Base-by-base conservation (phyloP, 2,888 invertebrate species). In the Eilema depressum region DNA sequence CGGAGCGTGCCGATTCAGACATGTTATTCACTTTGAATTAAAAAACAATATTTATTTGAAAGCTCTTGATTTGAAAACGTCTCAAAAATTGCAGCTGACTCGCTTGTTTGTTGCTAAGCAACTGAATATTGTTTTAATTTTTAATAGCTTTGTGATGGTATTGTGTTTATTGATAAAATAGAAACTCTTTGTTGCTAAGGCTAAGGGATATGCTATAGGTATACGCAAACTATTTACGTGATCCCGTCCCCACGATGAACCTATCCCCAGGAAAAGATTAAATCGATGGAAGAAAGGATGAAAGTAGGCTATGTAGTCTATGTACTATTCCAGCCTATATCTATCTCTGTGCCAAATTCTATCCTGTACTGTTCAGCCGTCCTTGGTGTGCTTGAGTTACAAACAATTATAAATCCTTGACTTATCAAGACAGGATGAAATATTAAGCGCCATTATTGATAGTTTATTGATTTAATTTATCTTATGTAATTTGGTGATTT, bases 31-130 rank as follows among this genome's bases (percentile, higher is more conserved):
- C 61, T 30, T 30, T 62, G 65, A 53, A 68, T 33, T 70, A 62
- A 59, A 73, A 80, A 74, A 73, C 63, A 74, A 37, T 72, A 70
- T 68, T 56, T 75, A 71, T 74, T 62, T 69, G 33, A 66, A 37
- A 76, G 75, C 69, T 61, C 65, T 25, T 60, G 64, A 73, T 75
- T 69, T 69, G 68, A 78, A 77, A 76, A 75, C 66, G 61, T 62
- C 41, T 70, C 63, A 79, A 80, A 81, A 76, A 76, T 68, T 74
- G n/a, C 70, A 71, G 69, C 62, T 23, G 64, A 70, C 57, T 68
- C 74, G 78, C 73, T 82, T 74, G 75, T 78, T 81, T 79, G 85
- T 87, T 83, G 82, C 90, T 77, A 75, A 71, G 89, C 80, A 81
- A 89, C 85, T 8, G 28, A 17, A 37, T 70, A 28, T 2, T 53